These are phyloP conservation scores for Schizothorax lantsangensis DNA, from an alignment of 2,797 vertebrate genomes.

Conservation along the genomic window DNA sequence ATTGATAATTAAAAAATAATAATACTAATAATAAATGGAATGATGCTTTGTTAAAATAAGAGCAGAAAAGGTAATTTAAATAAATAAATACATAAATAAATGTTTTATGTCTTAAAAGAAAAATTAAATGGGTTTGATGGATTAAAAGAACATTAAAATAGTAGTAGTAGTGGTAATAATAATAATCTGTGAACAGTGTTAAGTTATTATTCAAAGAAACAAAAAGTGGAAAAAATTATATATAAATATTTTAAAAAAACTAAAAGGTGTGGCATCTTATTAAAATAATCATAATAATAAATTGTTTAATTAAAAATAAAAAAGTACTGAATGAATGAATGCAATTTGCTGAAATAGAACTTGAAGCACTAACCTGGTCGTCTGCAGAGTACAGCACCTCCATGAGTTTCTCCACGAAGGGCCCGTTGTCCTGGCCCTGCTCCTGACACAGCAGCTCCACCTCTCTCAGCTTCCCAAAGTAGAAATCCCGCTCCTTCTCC, in stretches of 20 bases:
- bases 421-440: conserved; percentile 89
- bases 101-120: neutral
- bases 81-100: neutral
- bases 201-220: neutral
- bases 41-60: neutral
- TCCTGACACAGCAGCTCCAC: conserved; percentile 98
- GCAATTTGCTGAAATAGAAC: neutral
- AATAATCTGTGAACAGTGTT: neutral
- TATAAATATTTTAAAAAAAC: neutral
- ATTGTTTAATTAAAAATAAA: neutral
- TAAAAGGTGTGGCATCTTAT: neutral
- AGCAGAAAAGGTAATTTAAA: neutral
- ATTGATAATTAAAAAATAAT: too few species aligned
- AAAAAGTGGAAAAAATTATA: neutral
- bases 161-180: neutral
- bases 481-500: conserved; percentile 99
- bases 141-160: neutral
- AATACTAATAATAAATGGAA: neutral
- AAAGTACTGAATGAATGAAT: too few species aligned
- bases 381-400: conserved; percentile 96
- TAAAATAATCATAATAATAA: neutral
- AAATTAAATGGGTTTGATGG: neutral
- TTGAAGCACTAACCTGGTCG: conserved; percentile 83
- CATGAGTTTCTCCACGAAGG: conserved; percentile 93
- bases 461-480: conserved; percentile 97